Percentiles rank a stretch among this genome's conserved stretches.
These are phyloP conservation scores for Sipha maydis DNA, from an alignment of 2,888 invertebrate species.

Conservation along the genomic window DNA sequence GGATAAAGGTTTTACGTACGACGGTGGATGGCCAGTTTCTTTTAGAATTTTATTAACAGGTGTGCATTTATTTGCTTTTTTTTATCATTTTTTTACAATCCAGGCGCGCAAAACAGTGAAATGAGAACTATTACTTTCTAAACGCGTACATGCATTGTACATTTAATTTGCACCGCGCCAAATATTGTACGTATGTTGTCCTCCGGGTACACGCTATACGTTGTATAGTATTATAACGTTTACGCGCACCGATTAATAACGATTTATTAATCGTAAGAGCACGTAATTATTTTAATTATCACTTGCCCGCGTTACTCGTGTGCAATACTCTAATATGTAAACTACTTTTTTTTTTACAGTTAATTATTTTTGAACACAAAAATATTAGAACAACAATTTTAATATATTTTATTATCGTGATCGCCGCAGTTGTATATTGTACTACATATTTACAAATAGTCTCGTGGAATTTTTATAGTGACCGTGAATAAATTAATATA, in stretches of 20 bases:
- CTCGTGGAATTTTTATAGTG: background rate
- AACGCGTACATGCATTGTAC: background rate
- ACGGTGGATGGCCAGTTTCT: background rate
- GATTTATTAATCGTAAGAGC: slow-evolving; percentile 18
- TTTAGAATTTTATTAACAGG: background rate
- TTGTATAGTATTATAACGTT: background rate
- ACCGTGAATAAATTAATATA: background rate
- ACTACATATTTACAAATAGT: background rate
- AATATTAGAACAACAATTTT: background rate
- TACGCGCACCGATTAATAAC: slow-evolving; percentile 22
- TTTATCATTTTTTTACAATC: background rate
- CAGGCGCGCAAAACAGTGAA: background rate
- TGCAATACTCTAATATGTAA: slow-evolving; percentile 21
- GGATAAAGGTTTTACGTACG: background rate
- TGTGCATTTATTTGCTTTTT: background rate
- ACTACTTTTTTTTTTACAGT: background rate
- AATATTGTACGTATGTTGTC: background rate
- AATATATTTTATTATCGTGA: too few relatives aligned
- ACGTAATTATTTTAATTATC: slow-evolving; percentile 37
- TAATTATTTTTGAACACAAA: background rate
- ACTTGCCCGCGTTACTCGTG: background rate
- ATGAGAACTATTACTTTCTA: slow-evolving; percentile 44
- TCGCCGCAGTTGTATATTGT: background rate
- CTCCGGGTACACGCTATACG: background rate
- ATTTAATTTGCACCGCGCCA: background rate